Base-by-base conservation (phyloP, 2,888 invertebrate species). In the Rhaphigaster nebulosa region DNA sequence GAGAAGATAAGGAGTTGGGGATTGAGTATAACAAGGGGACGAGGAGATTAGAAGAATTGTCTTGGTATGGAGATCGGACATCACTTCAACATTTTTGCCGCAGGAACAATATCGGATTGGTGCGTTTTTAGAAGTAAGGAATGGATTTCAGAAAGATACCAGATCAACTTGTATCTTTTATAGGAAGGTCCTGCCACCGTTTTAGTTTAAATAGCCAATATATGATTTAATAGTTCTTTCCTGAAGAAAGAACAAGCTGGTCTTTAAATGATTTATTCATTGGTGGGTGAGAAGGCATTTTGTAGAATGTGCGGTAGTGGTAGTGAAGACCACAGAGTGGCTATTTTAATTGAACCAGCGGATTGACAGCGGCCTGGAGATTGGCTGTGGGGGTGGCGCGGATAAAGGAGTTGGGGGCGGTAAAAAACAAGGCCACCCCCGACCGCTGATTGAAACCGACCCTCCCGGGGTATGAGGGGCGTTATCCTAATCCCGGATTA, bases 261-360 rank as follows among this genome's bases (percentile, higher is more conserved):
- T 2, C 65, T 60, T 41, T 50, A 80, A 76, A 89, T 89, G 89
- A 89, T 89, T 89, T 89, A 89, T 89, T 89, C 89, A 89, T 89
- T 38, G 70, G 60, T n/a, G n/a, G n/a, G n/a, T n/a, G n/a, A 26
- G 12, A 52, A 38, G 38, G 34, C 56, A 50, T n/a, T 50, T n/a
- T n/a, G 87, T 56, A 38, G 34, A 13, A 54, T 15, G 56, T 52
- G 60, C 26, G 45, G 2, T 2, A 6, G 56, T 87, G 29, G 89
- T 26, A 18, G 70, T n/a, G 52, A 10, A 38, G 88, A 45, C 89
- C 65, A 65, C 65, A 89, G 56, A 89, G 70, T 89, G 89, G 89
- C 89, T n/a, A 34, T 56, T 89, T 65, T 56, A 89, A 89, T 89
- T 56, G 89, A 65, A 89, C 45, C 60, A 38, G 88, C 88, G 88